These are phyloP conservation scores for Lasioglossum leucozonium DNA, from an alignment of 2,888 invertebrate species.

Conservation along the genomic window DNA sequence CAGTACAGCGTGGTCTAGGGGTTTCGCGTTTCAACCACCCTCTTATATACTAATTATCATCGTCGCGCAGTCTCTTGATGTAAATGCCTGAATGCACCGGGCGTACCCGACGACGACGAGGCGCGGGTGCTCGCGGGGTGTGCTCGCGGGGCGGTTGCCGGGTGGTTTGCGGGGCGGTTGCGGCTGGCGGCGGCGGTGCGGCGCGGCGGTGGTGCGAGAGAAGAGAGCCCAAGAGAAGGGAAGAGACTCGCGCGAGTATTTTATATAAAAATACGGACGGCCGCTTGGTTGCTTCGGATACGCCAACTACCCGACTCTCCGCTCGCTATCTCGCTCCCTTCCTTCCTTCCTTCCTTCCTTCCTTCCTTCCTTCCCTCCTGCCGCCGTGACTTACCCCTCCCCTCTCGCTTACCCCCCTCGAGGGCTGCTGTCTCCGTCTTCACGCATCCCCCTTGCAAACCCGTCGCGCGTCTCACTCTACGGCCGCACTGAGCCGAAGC, in stretches of 20 bases:
- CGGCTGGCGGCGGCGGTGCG: constrained; percentile 33
- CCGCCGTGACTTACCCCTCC: not conserved
- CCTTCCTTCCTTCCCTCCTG: not conserved
- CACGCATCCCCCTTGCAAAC: constrained; percentile 32
- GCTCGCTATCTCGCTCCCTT: not conserved
- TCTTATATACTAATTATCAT: constrained; percentile 83
- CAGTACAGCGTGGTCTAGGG: constrained; percentile 80
- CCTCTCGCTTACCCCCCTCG: not conserved
- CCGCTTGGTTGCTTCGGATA: constrained; percentile 78
- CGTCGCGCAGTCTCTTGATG: constrained; percentile 81
- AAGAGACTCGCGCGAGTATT: constrained; percentile 60
- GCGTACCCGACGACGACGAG: constrained; percentile 45
- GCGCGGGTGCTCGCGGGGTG: constrained; percentile 38
- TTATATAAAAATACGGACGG: constrained; percentile 72
- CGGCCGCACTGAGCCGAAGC: constrained; percentile 68
- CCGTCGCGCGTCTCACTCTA: constrained; percentile 10
- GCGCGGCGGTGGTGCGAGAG: constrained; percentile 45
- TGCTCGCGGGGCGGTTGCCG: constrained; percentile 15
- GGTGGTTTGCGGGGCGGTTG: constrained; percentile 28
- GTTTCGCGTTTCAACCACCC: constrained; percentile 79
- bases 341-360: not conserved
- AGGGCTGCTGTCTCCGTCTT: constrained; percentile 32
- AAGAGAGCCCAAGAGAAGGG: constrained; percentile 40
- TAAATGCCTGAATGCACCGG: constrained; percentile 80
- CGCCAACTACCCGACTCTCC: constrained; percentile 57